A percentile compares a stretch with the other conserved stretches of the same genome.
phyloP scores from a whole-genome alignment of 2,797 vertebrate species.

The Chrysocyon brachyurus region DNA sequence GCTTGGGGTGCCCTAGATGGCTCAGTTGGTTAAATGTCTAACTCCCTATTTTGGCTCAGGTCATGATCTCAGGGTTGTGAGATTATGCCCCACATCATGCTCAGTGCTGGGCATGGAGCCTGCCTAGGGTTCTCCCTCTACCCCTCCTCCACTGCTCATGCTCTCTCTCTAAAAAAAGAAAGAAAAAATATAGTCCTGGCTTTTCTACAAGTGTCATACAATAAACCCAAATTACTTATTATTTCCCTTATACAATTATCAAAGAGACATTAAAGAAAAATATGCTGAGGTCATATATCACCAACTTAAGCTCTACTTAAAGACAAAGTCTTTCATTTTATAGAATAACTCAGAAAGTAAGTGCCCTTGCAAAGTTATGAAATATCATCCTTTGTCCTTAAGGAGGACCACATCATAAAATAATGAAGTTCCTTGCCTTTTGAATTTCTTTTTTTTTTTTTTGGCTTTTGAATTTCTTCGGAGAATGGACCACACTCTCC shows the following conservation, averaged over 20 bases:
- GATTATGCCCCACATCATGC: background rate
- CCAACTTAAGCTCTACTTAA: conserved; percentile 63
- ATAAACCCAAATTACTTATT: conserved; percentile 21
- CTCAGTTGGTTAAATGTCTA: background rate
- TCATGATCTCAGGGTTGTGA: background rate
- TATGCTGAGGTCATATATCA: background rate
- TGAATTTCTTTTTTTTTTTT: background rate
- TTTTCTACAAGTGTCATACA: background rate
- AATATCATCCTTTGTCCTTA: conserved; percentile 13
- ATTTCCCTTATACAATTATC: conserved; percentile 22
- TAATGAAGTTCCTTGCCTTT: conserved; percentile 49
- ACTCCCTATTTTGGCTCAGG: background rate
- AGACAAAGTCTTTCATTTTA: conserved; percentile 51
- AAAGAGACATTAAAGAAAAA: conserved; percentile 46
- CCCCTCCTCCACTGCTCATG: background rate
- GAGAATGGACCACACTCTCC: background rate
- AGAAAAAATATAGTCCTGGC: background rate
- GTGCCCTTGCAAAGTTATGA: background rate
- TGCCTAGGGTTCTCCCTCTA: background rate
- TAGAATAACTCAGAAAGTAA: conserved; percentile 55
- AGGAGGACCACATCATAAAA: conserved; percentile 49
- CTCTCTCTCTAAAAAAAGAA: background rate
- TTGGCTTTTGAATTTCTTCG: conserved; percentile 63
- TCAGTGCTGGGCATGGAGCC: background rate
- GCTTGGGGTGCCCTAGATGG: background rate